Evolutionary conservation across 1,140 invertebrate genomes (phyloP).

Genomic region (Laupala kohalensis): DNA sequence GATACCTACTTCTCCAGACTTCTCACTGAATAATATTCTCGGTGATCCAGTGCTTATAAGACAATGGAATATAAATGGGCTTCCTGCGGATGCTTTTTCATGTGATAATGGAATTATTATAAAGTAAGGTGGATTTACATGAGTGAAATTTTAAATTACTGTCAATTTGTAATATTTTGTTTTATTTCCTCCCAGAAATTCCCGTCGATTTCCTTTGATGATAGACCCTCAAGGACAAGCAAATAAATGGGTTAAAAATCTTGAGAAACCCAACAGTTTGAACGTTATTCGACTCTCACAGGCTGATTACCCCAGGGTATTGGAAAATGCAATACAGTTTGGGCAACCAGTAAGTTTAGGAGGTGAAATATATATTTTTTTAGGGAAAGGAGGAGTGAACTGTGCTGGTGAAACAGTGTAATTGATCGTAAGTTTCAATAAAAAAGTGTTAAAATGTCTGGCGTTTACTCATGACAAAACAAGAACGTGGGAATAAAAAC

Average conservation of each 20-base stretch:
- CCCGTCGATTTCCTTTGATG: slow-evolving; percentile 79
- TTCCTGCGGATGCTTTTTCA: slow-evolving; percentile 80
- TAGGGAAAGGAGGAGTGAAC: no score
- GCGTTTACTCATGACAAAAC: no score
- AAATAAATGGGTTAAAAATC: slow-evolving; percentile 89
- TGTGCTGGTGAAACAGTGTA: no score
- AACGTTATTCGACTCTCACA: slow-evolving; percentile 69
- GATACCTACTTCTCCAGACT: slow-evolving; percentile 60
- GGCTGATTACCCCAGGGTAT: slow-evolving; percentile 65
- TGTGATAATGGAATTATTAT: slow-evolving; percentile 88
- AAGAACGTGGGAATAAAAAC: no score
- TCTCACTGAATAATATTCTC: slow-evolving; percentile 59
- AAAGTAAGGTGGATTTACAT: slow-evolving; percentile 32
- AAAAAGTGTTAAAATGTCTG: no score
- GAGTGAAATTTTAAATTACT: neutral
- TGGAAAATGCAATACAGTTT: slow-evolving; percentile 89
- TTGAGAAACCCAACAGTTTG: slow-evolving; percentile 77
- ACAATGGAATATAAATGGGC: slow-evolving; percentile 80
- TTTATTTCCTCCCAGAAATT: slow-evolving; percentile 39
- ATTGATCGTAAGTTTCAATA: no score
- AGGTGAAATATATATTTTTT: no score
- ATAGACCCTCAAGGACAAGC: slow-evolving; percentile 92
- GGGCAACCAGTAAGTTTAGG: slow-evolving; percentile 53
- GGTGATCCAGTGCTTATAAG: slow-evolving; percentile 78
- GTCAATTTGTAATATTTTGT: slow-evolving; percentile 2